A percentile compares a stretch with the other conserved stretches of the same genome.
Evolutionary conservation across 1,140 invertebrate genomes (phyloP).

Genomic region (Pogonomyrmex barbatus): DNA sequence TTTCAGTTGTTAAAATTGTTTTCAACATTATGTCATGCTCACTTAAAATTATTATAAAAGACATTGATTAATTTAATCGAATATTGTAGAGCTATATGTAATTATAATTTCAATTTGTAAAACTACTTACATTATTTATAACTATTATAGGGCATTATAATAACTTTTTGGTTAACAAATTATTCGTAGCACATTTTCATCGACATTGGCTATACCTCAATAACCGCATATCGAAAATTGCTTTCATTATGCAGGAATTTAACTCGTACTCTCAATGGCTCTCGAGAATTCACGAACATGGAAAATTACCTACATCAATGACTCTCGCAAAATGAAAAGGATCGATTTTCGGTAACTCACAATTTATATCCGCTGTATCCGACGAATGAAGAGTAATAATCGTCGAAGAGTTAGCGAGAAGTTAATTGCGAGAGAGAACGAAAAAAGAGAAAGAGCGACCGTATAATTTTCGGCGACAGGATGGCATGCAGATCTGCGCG

Average conservation of each 20-base stretch:
- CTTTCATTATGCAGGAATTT: constrained; percentile 14
- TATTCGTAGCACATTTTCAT: neutral
- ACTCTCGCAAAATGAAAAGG: constrained; percentile 15
- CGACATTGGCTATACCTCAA: neutral
- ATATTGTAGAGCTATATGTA: neutral
- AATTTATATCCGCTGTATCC: neutral
- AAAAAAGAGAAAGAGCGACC: neutral
- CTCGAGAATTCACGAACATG: constrained; percentile 13
- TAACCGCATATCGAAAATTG: constrained; percentile 4
- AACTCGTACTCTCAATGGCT: neutral
- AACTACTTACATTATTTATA: too few relatives aligned
- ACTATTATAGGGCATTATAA: neutral
- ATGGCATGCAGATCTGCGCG: constrained; percentile 18
- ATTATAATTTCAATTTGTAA: neutral
- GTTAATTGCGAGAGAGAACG: constrained; percentile 42
- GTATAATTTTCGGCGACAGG: constrained; percentile 57
- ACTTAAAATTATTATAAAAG: neutral
- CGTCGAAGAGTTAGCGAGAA: constrained; percentile 31
- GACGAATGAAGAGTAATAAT: constrained; percentile 55
- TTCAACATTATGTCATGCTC: too few relatives aligned
- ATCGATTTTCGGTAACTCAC: neutral
- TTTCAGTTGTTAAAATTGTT: neutral
- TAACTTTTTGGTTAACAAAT: neutral
- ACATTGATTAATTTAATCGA: neutral
- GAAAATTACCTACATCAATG: constrained; percentile 8